phyloP scores from a whole-genome alignment of 2,113 vertebrate genomes.

The Siniperca chuatsi region DNA sequence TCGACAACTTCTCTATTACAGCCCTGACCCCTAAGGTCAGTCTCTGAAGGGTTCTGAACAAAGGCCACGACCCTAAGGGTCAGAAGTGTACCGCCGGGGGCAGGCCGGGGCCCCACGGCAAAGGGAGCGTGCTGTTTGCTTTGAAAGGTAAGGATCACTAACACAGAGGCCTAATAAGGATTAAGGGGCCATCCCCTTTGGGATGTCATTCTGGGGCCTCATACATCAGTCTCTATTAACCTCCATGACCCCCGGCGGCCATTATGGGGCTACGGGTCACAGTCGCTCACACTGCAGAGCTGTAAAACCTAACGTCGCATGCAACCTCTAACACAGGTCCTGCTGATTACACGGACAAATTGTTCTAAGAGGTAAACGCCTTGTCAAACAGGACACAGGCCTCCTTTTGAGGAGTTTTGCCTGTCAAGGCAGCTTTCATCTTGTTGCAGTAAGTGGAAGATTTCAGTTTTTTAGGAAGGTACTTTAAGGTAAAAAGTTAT shows the following conservation, averaged over 20 bases:
- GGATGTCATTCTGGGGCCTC: conserved; percentile 83
- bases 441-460: neutral
- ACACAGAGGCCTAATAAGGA: conserved; percentile 87
- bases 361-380: conserved; percentile 49
- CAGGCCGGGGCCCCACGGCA: conserved; percentile 85
- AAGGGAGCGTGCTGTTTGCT: conserved; percentile 90
- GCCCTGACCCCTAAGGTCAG: conserved; percentile 89
- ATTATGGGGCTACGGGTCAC: conserved; percentile 73
- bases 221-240: conserved; percentile 85
- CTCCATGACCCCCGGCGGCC: conserved; percentile 77
- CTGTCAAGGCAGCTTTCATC: conserved; percentile 27
- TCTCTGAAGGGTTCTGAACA: conserved; percentile 91
- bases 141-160: conserved; percentile 88
- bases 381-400: conserved; percentile 34
- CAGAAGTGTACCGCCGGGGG: conserved; percentile 91
- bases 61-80: conserved; percentile 91
- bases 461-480: neutral
- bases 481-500: conserved; percentile 10
- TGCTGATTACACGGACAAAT: conserved; percentile 56
- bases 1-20: conserved; percentile 93
- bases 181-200: conserved; percentile 86
- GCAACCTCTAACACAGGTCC: conserved; percentile 18
- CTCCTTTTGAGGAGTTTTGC: conserved; percentile 11
- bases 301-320: conserved; percentile 48
- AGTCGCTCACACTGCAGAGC: conserved; percentile 54